Base-by-base conservation (phyloP, 2,113 vertebrate genomes). In the Pogona vitticeps region DNA sequence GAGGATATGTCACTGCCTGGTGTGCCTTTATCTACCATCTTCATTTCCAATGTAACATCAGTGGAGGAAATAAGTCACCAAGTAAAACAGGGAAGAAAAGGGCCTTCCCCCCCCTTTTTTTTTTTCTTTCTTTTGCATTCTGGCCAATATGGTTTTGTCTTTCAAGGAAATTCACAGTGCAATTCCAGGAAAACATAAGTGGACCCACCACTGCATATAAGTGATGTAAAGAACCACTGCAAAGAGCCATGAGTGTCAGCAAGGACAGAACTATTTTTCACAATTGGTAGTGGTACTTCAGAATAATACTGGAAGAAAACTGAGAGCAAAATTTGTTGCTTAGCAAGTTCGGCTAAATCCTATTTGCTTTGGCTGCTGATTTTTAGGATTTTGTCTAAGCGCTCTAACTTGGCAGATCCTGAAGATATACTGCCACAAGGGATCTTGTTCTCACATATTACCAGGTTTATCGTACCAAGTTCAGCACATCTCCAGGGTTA, bases 41-140 rank as follows among this genome's bases (percentile, higher is more conserved):
- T 94, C 63, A 72, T 88, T 92, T 90, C 63, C 82, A 42, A 76
- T 56, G n/a, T 92, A 46, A 61, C 83, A 84, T 82, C 56, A 86
- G 13, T 20, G 79, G 73, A 90, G 80, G 3, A 23, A 38, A 13
- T 2, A 90, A 82, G 52, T 71, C 52, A 88, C 1, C 86, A 84
- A 68, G 76, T 0, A 0, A 76, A n/a, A 83, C 86, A 84, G 3
- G 56, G 33, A 86, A 75, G 13, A 75, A 36, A n/a, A 76, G 2
- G 14, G 46, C 46, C 46, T 52, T 52, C 46, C 46, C 46, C 5
- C 46, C 46, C 46, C 46, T n/a, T n/a, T n/a, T n/a, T n/a, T n/a
- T n/a, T n/a, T n/a, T n/a, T n/a, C n/a, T n/a, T 14, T 56, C 26
- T 46, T 75, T 65, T n/a, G 58, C 3, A 17, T 81, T 76, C 4